phyloP scores from a whole-genome alignment of 2,888 invertebrate species.

The Archips crataeganus region DNA sequence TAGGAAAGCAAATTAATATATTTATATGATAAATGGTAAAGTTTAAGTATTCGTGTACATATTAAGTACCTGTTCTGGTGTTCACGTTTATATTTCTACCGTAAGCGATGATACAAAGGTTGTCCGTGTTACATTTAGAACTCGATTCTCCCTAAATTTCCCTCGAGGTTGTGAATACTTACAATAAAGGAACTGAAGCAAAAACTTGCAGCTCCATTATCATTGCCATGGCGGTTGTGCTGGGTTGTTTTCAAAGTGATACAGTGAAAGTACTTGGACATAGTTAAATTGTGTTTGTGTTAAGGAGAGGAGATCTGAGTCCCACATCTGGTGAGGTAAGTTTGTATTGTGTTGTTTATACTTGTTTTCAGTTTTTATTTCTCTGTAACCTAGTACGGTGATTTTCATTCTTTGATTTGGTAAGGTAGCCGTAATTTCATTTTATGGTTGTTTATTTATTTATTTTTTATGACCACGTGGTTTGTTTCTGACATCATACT shows the following conservation, averaged over 20 bases:
- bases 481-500: constrained; percentile 3
- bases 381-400: background rate
- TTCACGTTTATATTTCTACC: constrained; percentile 60
- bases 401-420: background rate
- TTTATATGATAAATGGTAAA: constrained; percentile 65
- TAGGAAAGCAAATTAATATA: constrained; percentile 62
- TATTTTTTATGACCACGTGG: constrained; percentile 2
- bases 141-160: constrained; percentile 69
- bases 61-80: constrained; percentile 59
- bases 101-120: constrained; percentile 63
- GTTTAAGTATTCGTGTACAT: constrained; percentile 63
- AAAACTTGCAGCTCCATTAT: constrained; percentile 67
- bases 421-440: background rate
- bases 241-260: constrained; percentile 58
- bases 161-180: constrained; percentile 79
- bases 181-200: constrained; percentile 70
- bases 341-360: constrained; percentile 17
- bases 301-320: constrained; percentile 31
- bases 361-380: constrained; percentile 4
- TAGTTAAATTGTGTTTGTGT: constrained; percentile 53
- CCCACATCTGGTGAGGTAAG: constrained; percentile 32
- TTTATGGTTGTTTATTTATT: constrained; percentile 5
- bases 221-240: constrained; percentile 66
- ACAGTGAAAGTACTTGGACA: constrained; percentile 63
- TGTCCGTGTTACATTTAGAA: constrained; percentile 62